Base-by-base conservation (phyloP, 2,113 vertebrate species). In the Verasper variegatus region DNA sequence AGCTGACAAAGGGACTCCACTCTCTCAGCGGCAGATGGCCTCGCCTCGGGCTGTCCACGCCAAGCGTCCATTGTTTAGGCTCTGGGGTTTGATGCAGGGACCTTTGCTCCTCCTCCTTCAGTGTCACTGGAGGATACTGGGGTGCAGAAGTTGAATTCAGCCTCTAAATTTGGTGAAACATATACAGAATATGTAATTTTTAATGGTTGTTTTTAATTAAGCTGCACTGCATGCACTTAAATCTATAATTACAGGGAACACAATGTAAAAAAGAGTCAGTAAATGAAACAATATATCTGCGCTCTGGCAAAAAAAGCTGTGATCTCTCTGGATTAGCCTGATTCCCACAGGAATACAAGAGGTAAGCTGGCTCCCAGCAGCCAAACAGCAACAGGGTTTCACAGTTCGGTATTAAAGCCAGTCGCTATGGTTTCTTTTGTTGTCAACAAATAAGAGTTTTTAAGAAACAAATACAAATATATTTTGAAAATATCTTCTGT, bases 21-120 rank as follows among this genome's bases (percentile, higher is more conserved):
- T 90, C 87, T 90, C 84, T 91, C 80, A 18, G 57, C 55, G 87
- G 92, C 94, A 94, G 94, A 94, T 95, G 94, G 94, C 93, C 74
- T 66, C 59, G 91, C 93, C 93, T 89, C 31, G 13, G 93, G 92
- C 92, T 76, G 47, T 91, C 84, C 88, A 92, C 81, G 90, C 92
- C 91, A 91, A 93, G 89, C 90, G 56, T 81, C 86, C 83, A 90
- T 94, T 95, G 93, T 94, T 89, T 81, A 59, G 73, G 59, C 68
- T 70, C 75, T 18, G 26, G 73, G 86, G 74, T 83, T 76, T 57
- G 81, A 92, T 85, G 82, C 84, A 14, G 75, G 70, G 85, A 84
- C 61, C 87, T 86, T 81, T 73, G 81, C 81, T 83, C 81, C 82
- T 69, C 77, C 86, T 70, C 82, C 76, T 24, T 63, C 21, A 18